Evolutionary conservation across 2,113 vertebrate genomes (phyloP).

Genomic region (Hippocampus abdominalis): DNA sequence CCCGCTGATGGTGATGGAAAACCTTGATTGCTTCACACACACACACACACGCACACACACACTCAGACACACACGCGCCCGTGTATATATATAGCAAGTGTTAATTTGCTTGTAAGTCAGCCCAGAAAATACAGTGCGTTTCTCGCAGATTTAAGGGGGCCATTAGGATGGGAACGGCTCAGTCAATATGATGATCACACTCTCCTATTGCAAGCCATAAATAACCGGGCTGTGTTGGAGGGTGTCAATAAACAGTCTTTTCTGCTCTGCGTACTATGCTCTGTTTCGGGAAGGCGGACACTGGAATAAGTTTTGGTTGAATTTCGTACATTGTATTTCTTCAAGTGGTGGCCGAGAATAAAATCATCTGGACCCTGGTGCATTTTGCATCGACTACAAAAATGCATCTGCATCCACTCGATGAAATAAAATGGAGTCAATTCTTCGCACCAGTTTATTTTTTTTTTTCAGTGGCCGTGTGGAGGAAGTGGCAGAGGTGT

Average conservation of each 20-base stretch:
- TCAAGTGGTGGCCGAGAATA: too few species aligned
- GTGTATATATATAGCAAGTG: constrained; percentile 24
- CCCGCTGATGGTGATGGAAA: constrained; percentile 54
- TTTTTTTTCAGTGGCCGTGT: too few species aligned
- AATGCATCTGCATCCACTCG: too few species aligned
- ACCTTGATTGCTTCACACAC: constrained; percentile 53
- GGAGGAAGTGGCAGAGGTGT: too few species aligned
- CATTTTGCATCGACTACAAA: too few species aligned
- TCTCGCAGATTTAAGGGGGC: constrained; percentile 61
- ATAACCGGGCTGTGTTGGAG: constrained; percentile 48
- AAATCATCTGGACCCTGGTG: too few species aligned
- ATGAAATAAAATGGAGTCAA: too few species aligned
- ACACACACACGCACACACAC: constrained; percentile 12
- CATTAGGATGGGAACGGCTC: constrained; percentile 60
- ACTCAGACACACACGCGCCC: constrained; percentile 20
- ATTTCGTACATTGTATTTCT: too few species aligned
- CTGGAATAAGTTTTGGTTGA: too few species aligned
- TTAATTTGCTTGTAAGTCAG: constrained; percentile 72
- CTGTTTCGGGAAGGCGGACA: not conserved
- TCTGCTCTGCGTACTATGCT: not conserved
- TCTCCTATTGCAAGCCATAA: constrained; percentile 74
- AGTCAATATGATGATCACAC: constrained; percentile 66
- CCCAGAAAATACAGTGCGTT: constrained; percentile 47
- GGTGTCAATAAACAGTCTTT: constrained; percentile 48
- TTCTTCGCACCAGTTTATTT: too few species aligned